Evolutionary conservation across 1,140 invertebrate species (phyloP).

Genomic region (Cyphomyrmex costatus): DNA sequence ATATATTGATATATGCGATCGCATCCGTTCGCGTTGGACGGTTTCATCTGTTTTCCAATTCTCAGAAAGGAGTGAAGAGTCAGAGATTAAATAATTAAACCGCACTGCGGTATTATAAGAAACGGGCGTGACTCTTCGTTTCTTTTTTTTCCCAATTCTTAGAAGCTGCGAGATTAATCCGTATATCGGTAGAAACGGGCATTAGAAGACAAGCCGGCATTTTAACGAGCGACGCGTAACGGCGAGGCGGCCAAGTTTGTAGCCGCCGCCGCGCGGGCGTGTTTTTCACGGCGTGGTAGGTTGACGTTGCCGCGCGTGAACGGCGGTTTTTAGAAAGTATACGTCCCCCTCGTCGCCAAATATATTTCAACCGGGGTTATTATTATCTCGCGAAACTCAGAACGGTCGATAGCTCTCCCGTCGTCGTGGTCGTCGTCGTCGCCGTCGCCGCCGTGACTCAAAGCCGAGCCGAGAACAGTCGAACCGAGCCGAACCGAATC

Average conservation of each 20-base stretch:
- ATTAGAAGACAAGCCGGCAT: not conserved
- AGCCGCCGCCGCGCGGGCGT: not conserved
- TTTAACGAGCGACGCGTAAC: constrained; percentile 41
- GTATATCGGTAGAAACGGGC: too few relatives aligned
- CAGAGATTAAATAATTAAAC: too few relatives aligned
- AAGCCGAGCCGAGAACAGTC: constrained; percentile 71
- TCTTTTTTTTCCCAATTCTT: too few relatives aligned
- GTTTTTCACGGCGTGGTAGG: constrained; percentile 28
- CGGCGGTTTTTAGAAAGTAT: constrained; percentile 62
- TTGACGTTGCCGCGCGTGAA: constrained; percentile 20
- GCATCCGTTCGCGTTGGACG: too few relatives aligned
- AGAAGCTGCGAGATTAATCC: too few relatives aligned
- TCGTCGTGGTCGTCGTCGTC: constrained; percentile 64
- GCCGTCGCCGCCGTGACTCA: constrained; percentile 70
- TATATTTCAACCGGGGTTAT: constrained; percentile 73
- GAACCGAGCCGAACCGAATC: constrained; percentile 63
- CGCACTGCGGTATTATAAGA: too few relatives aligned
- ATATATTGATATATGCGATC: not conserved
- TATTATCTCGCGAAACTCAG: constrained; percentile 76
- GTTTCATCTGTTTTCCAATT: too few relatives aligned
- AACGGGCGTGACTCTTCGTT: too few relatives aligned
- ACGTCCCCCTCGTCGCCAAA: constrained; percentile 69
- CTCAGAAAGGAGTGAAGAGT: too few relatives aligned
- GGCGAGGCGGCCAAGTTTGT: constrained; percentile 23
- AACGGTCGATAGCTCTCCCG: constrained; percentile 74